Conservation (phyloP, 2,797 vertebrate species). For the Acomys russatus region DNA sequence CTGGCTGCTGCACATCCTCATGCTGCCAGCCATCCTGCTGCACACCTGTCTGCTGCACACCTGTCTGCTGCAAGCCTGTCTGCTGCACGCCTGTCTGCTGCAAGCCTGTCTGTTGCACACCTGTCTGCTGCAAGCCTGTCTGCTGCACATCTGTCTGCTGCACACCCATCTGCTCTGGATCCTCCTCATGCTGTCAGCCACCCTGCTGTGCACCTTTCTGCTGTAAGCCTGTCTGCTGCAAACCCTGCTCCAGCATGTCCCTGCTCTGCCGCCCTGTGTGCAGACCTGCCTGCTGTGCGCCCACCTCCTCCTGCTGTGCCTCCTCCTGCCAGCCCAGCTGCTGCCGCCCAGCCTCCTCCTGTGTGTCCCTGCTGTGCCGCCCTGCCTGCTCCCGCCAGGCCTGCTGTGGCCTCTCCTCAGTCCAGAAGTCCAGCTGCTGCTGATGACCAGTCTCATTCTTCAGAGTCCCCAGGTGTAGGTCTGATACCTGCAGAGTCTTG, state of each 20-base stretch:
- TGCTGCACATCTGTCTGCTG: not conserved
- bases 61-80: not conserved
- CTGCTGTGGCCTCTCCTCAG: not conserved
- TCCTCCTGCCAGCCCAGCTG: not conserved
- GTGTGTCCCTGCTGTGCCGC: conserved; percentile 33
- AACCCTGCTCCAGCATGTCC: not conserved
- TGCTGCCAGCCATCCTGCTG: not conserved
- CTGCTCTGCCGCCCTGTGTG: conserved; percentile 41
- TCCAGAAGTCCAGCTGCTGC: not conserved
- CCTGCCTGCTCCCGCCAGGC: not conserved
- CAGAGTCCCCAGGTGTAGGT: not conserved
- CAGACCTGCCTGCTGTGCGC: conserved; percentile 15
- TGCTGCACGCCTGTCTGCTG: not conserved
- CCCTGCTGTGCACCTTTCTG: not conserved
- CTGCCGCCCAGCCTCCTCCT: not conserved
- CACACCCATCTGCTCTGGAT: not conserved
- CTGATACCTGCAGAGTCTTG: not conserved
- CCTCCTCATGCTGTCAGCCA: not conserved
- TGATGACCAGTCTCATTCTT: too few species aligned
- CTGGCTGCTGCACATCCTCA: not conserved
- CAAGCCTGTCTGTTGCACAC: not conserved
- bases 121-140: not conserved
- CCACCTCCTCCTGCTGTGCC: not conserved
- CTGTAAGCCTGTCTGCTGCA: too few species aligned
- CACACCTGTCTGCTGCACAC: not conserved